Evolutionary conservation across 2,888 invertebrate species (phyloP).

Genomic region (Sinodicranocentrus sp.): DNA sequence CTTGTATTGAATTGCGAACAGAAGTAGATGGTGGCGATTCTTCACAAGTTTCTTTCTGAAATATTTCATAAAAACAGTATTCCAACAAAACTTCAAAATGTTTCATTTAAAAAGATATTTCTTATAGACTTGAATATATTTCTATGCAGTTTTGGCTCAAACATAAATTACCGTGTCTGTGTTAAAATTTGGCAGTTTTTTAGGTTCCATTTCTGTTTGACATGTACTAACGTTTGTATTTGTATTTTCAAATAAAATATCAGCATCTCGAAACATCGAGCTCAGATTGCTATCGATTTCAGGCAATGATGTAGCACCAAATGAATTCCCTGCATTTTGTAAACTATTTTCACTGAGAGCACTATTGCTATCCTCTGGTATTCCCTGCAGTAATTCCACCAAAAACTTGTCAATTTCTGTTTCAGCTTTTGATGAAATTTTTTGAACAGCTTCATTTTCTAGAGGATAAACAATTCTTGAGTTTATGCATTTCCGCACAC

Average conservation of each 20-base stretch:
- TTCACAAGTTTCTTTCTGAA: too few species aligned
- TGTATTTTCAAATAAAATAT: conserved; percentile 47
- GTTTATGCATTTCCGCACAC: too few species aligned
- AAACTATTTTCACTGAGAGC: neutral
- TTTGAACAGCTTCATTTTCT: conserved; percentile 20
- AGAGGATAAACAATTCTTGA: conserved; percentile 10
- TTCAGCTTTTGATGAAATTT: conserved; percentile 50
- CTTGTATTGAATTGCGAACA: too few species aligned
- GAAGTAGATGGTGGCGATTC: too few species aligned
- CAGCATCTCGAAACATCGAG: conserved; percentile 65
- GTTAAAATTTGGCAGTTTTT: too few species aligned
- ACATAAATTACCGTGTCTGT: too few species aligned
- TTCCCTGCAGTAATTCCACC: conserved; percentile 59
- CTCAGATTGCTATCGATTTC: conserved; percentile 62
- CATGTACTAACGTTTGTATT: neutral
- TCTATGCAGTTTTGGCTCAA: too few species aligned
- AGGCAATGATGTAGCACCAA: conserved; percentile 9
- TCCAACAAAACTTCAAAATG: too few species aligned
- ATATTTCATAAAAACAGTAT: too few species aligned
- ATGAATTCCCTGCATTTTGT: neutral
- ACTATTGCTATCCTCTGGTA: conserved; percentile 32
- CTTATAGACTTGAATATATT: neutral
- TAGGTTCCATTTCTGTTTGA: too few species aligned
- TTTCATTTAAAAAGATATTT: too few species aligned
- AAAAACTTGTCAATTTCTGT: conserved; percentile 66